Conservation (phyloP, 2,113 vertebrate genomes). For the Noctilio leporinus region DNA sequence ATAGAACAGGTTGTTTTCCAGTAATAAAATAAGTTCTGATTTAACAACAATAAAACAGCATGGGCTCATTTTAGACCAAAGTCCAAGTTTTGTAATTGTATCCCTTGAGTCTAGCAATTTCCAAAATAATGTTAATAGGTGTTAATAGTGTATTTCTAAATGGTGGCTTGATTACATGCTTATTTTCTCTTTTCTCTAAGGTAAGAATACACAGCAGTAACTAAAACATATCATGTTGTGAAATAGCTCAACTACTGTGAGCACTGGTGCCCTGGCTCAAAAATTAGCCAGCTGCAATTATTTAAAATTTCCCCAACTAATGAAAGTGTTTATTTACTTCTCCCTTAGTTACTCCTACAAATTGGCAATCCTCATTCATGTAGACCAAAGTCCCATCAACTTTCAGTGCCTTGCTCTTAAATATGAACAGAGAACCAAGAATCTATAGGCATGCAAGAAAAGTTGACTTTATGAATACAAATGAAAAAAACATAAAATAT, state of each 20-base stretch:
- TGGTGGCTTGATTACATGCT: not conserved
- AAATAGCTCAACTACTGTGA: not conserved
- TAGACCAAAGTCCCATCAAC: not conserved
- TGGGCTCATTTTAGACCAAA: not conserved
- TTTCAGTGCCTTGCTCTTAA: not conserved
- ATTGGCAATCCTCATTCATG: not conserved
- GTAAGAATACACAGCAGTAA: not conserved
- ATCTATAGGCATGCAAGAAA: not conserved
- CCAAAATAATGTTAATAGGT: not conserved
- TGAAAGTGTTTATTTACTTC: not conserved
- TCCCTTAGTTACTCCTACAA: not conserved
- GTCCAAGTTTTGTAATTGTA: not conserved
- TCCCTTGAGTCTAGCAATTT: not conserved
- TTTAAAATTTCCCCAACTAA: not conserved
- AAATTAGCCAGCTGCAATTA: not conserved
- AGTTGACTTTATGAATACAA: not conserved
- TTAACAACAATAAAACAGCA: not conserved
- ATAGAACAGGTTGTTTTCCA: not conserved
- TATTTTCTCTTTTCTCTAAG: not conserved
- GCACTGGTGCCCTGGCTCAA: not conserved
- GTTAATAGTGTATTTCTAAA: not conserved
- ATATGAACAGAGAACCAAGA: not conserved
- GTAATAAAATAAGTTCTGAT: not conserved
- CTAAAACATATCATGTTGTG: not conserved
- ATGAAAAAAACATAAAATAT: not conserved